Base-by-base conservation (phyloP, 1,140 invertebrate genomes). In the Trichonephila clavata region DNA sequence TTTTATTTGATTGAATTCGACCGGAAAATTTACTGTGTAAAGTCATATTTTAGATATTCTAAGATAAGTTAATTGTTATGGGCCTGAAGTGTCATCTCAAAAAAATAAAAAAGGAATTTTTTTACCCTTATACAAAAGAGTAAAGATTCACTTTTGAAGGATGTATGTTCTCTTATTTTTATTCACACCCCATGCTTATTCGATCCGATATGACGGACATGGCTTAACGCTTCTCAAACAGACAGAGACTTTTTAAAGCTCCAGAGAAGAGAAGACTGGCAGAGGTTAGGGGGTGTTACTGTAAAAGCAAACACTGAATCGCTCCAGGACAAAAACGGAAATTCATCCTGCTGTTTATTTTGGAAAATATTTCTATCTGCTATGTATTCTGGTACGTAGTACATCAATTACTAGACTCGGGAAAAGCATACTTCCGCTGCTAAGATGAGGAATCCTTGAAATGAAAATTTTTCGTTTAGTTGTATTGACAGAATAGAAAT, bases 321-420 rank as follows among this genome's bases (percentile, higher is more conserved):
- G 81, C 43, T 57, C 21, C 21, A 57, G 43, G 57, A 59, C 21
- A 59, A n/a, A 84, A 84, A 84, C 81, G 81, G 81, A 84, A 84
- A 84, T 84, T 84, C 57, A 59, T n/a, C 43, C 43, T 21, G 43
- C 57, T 84, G 81, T 84, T 57, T 84, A 84, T 84, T 84, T 84
- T 84, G 43, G 57, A 84, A 57, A 57, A 84, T 59, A 50, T 57
- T 50, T 43, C 21, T 59, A 57, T 84, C 43, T 7, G 81, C 57
- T 21, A 57, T 50, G 57, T 24, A 84, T 21, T 59, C 81, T 21
- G 8, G 57, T 57, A 59, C 24, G 21, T 13, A 27, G 50, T 43
- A 57, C n/a, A 16, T 84, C 81, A 57, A 57, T 84, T 84, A 50
- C 81, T 1, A 16, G 20, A 8, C 21, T 21, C n/a, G n/a, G 57